Evolutionary conservation across 2,797 vertebrate genomes (phyloP).

Genomic region (Neopelma chrysocephalum): DNA sequence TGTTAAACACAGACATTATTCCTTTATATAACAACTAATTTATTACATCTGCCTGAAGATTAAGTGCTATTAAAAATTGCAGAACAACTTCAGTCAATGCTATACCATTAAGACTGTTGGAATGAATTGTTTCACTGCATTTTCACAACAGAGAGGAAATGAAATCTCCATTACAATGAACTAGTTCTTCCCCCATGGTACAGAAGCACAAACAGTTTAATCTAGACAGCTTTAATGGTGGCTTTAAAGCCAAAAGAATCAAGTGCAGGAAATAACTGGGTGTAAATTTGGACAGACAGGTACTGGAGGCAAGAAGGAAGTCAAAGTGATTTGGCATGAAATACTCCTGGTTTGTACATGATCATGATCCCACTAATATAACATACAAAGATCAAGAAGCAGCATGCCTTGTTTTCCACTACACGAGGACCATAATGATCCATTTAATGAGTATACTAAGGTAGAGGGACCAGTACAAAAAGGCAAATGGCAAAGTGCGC

Average conservation of each 20-base stretch:
- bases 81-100: conserved; percentile 45
- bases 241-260: conserved; percentile 41
- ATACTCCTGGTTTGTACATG: neutral
- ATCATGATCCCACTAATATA: neutral
- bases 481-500: neutral
- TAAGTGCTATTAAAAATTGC: conserved; percentile 43
- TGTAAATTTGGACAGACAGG: conserved; percentile 1
- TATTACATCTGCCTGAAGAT: conserved; percentile 44
- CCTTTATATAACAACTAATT: conserved; percentile 16
- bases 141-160: conserved; percentile 35
- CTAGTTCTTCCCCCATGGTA: neutral
- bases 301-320: neutral
- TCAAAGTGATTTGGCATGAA: neutral
- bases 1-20: neutral
- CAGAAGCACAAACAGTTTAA: conserved; percentile 13
- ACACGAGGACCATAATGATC: neutral
- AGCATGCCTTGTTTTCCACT: neutral
- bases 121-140: conserved; percentile 31
- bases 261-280: neutral
- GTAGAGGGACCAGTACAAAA: neutral
- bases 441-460: neutral
- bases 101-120: conserved; percentile 16
- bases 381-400: neutral
- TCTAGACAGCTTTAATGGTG: conserved; percentile 38
- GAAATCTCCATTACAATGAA: conserved; percentile 38